These are phyloP conservation scores for Nannobrachium achirus DNA, from an alignment of 2,113 vertebrate species.

Conservation along the genomic window DNA sequence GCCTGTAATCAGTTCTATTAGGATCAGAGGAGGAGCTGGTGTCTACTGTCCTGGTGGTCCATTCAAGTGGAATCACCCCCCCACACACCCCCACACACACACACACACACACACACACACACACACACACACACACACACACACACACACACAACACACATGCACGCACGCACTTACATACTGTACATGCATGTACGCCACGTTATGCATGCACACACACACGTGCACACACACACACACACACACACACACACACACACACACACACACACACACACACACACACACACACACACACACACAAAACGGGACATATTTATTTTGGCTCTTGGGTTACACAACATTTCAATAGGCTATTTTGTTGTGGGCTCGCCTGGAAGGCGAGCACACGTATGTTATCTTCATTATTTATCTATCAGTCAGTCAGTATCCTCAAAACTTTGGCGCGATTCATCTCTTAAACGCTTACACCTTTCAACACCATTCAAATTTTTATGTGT, in stretches of 20 bases:
- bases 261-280: too few species aligned
- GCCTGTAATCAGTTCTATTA: slow-evolving; percentile 70
- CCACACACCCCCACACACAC: not conserved
- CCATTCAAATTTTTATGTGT: too few species aligned
- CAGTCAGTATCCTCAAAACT: too few species aligned
- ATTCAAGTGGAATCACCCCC: slow-evolving; percentile 27
- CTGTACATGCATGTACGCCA: too few species aligned
- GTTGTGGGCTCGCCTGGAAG: too few species aligned
- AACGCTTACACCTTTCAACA: too few species aligned
- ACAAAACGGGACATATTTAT: not conserved
- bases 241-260: too few species aligned
- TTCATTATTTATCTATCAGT: too few species aligned
- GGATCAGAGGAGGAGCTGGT: slow-evolving; percentile 57
- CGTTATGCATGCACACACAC: too few species aligned
- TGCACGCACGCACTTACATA: slow-evolving; percentile 2
- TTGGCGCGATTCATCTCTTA: too few species aligned
- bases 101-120: not conserved
- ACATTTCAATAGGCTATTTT: not conserved
- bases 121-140: slow-evolving; percentile 29
- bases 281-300: not conserved
- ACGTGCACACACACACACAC: not conserved
- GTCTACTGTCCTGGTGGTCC: slow-evolving; percentile 64
- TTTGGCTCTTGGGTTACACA: not conserved
- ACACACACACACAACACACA: slow-evolving; percentile 8
- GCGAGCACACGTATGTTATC: too few species aligned